These are phyloP conservation scores for Zapornia atra DNA, from an alignment of 2,113 vertebrate species.

Conservation along the genomic window DNA sequence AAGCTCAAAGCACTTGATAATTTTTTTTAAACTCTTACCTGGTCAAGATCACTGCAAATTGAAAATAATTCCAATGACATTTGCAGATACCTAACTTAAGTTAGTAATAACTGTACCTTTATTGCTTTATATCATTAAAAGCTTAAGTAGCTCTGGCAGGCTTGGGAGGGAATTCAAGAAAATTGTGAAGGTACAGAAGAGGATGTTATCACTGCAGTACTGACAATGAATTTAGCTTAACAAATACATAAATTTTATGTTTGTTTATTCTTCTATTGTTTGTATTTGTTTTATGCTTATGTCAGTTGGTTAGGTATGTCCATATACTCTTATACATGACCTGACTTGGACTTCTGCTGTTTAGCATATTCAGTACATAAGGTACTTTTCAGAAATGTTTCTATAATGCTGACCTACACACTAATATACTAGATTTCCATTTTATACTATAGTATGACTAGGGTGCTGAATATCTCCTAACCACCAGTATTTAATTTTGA, in stretches of 20 bases:
- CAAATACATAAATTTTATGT: neutral
- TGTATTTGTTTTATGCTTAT: neutral
- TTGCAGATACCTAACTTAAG: neutral
- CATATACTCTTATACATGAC: neutral
- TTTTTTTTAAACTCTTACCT: neutral
- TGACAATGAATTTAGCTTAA: neutral
- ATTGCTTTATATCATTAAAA: neutral
- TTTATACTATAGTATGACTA: neutral
- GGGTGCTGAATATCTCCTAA: neutral
- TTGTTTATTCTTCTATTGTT: neutral
- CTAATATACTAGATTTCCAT: neutral
- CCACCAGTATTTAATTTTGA: neutral
- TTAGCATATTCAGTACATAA: accelerated
- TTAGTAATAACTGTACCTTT: neutral
- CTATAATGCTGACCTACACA: neutral
- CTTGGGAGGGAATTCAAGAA: neutral
- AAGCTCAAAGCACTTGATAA: neutral
- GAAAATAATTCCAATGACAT: neutral
- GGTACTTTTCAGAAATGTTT: neutral
- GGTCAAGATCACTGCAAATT: neutral
- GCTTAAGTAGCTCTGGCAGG: neutral
- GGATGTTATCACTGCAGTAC: neutral
- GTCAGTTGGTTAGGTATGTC: neutral
- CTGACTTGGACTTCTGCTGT: neutral
- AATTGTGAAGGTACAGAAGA: neutral